Conservation (phyloP, 1,140 invertebrate genomes). For the Sycobia sp. region DNA sequence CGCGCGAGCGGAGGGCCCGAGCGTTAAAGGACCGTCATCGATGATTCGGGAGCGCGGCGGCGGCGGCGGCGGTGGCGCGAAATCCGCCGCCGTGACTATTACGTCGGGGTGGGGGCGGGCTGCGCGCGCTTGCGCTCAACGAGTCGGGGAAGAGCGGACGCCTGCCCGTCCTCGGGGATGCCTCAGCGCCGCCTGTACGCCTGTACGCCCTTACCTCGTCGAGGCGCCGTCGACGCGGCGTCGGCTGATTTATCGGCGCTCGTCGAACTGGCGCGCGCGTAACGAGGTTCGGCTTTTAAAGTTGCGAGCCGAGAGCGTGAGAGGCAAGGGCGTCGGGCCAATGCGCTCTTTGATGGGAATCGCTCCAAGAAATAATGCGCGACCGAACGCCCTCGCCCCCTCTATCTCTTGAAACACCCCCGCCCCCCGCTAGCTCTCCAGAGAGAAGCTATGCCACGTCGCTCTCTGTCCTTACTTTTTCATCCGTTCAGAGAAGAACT, state of each 20-base stretch:
- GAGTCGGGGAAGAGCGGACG: constrained; percentile 49
- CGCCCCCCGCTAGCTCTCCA: neutral
- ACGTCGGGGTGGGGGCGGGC: constrained; percentile 31
- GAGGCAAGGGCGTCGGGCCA: constrained; percentile 30
- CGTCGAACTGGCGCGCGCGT: constrained; percentile 48
- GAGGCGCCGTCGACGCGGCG: neutral
- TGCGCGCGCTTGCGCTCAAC: constrained; percentile 47
- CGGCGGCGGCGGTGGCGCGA: too few relatives aligned
- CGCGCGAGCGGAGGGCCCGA: too few relatives aligned
- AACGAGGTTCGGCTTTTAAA: constrained; percentile 48
- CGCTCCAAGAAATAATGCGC: constrained; percentile 20
- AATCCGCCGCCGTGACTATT: too few relatives aligned
- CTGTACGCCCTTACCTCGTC: constrained; percentile 32
- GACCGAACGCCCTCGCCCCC: neutral
- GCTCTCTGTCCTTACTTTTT: constrained; percentile 12
- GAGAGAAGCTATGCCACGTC: constrained; percentile 2
- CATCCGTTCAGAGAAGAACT: neutral
- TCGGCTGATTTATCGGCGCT: constrained; percentile 58
- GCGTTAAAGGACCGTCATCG: constrained; percentile 51
- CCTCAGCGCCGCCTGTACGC: constrained; percentile 14
- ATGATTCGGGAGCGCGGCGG: constrained; percentile 40
- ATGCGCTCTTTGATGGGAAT: constrained; percentile 27
- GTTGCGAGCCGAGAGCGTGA: constrained; percentile 32
- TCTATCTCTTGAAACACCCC: neutral
- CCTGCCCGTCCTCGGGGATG: constrained; percentile 38